A percentile compares a stretch with the other conserved stretches of the same genome.
Evolutionary conservation across 2,888 invertebrate species (phyloP).

Genomic region (Globia sparganii): DNA sequence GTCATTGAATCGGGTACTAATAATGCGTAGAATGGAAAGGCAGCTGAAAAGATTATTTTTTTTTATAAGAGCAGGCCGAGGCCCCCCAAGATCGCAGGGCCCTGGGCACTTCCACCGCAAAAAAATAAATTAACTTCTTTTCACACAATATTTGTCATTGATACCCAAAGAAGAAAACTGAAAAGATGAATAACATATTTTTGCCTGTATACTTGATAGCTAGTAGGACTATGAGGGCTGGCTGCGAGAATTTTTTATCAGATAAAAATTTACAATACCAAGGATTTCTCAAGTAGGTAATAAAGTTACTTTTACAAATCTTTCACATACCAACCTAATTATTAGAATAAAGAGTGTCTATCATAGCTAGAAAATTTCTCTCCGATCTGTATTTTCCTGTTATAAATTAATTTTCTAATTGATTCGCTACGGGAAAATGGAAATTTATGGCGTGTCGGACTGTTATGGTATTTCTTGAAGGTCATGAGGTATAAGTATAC

Average conservation of each 20-base stretch:
- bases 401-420: slow-evolving; percentile 22
- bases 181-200: neutral
- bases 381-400: neutral
- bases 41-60: too few species aligned
- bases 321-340: neutral
- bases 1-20: too few species aligned
- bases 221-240: neutral
- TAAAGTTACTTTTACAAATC: neutral
- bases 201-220: neutral
- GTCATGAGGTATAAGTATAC: neutral
- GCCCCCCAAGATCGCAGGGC: too few species aligned
- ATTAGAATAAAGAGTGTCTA: neutral
- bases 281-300: neutral
- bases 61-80: too few species aligned
- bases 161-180: neutral
- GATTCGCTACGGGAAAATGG: slow-evolving; percentile 37
- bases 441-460: slow-evolving; percentile 13
- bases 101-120: too few species aligned
- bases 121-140: too few species aligned
- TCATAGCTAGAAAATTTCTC: neutral
- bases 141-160: neutral
- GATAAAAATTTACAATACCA: neutral
- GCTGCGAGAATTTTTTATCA: neutral
- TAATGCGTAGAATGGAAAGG: too few species aligned
- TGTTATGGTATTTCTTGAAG: slow-evolving; percentile 6